Evolutionary conservation across 2,797 vertebrate genomes (phyloP).

Genomic region (Rhadinocentrus ornatus): DNA sequence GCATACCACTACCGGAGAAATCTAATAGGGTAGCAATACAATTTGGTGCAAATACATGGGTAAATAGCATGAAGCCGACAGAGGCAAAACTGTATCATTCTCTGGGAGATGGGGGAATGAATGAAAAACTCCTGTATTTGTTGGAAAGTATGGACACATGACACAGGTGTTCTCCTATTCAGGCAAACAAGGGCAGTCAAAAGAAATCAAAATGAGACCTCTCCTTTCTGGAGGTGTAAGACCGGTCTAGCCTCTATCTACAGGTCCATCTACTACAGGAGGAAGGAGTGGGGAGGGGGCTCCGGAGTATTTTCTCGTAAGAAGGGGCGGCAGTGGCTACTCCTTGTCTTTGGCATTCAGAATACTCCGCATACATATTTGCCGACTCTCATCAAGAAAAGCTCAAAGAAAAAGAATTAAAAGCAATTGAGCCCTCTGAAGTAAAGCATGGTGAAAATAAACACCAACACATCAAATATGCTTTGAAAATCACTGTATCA

Average conservation of each 20-base stretch:
- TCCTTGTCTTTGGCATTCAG: constrained; percentile 95
- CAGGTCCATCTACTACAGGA: constrained; percentile 76
- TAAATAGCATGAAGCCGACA: constrained; percentile 88
- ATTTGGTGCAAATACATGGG: constrained; percentile 92
- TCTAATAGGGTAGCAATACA: constrained; percentile 92
- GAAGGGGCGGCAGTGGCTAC: constrained; percentile 90
- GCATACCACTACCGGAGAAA: constrained; percentile 90
- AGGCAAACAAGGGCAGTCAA: constrained; percentile 91
- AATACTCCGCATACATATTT: constrained; percentile 99
- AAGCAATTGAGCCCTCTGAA: constrained; percentile 85
- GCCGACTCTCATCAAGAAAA: constrained; percentile 94
- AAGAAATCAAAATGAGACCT: constrained; percentile 79
- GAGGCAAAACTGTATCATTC: constrained; percentile 91
- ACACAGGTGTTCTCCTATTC: constrained; percentile 91
- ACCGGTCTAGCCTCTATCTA: constrained; percentile 77
- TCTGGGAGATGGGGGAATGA: constrained; percentile 86
- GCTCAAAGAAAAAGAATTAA: constrained; percentile 68
- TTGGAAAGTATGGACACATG: constrained; percentile 86
- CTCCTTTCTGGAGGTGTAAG: constrained; percentile 74
- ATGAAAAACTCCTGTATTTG: constrained; percentile 85
- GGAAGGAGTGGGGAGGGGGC: constrained; percentile 66
- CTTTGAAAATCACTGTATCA: constrained; percentile 7
- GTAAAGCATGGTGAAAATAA: constrained; percentile 75
- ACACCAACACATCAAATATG: constrained; percentile 9
- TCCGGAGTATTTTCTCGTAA: constrained; percentile 90